Evolutionary conservation across 2,888 invertebrate species (phyloP).

Genomic region (Phrixothrix hirtus): DNA sequence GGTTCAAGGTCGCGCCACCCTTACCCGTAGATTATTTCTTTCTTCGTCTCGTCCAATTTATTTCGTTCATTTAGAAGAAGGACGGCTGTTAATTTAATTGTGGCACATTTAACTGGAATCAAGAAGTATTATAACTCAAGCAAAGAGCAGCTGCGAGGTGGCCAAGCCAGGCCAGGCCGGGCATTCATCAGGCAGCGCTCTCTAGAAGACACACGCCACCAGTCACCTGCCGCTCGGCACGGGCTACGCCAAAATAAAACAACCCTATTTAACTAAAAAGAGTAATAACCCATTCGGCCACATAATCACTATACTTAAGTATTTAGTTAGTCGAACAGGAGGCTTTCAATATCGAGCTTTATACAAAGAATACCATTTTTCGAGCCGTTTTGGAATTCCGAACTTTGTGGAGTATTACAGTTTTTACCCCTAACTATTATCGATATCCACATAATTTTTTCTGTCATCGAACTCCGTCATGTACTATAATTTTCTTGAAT

Average conservation of each 20-base stretch:
- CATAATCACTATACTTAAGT: constrained; percentile 21
- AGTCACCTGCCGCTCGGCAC: constrained; percentile 51
- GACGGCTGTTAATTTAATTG: constrained; percentile 41
- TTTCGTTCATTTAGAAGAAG: constrained; percentile 19
- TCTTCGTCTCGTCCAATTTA: constrained; percentile 18
- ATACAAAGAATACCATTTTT: too few species aligned
- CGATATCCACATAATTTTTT: too few species aligned
- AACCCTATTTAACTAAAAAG: constrained; percentile 37
- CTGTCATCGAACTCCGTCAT: too few species aligned
- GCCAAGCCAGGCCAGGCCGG: too few species aligned
- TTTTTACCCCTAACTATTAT: too few species aligned
- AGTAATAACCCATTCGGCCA: constrained; percentile 18
- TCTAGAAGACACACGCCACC: constrained; percentile 60
- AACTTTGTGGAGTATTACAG: too few species aligned
- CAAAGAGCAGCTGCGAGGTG: constrained; percentile 38
- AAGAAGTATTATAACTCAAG: constrained; percentile 35
- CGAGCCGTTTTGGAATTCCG: too few species aligned
- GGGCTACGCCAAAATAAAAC: constrained; percentile 42
- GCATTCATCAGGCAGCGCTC: constrained; percentile 43
- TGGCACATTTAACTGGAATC: constrained; percentile 36
- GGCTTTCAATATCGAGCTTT: background rate
- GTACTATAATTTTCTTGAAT: too few species aligned
- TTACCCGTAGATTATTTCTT: constrained; percentile 40
- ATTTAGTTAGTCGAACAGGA: constrained; percentile 1
- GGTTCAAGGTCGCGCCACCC: constrained; percentile 54